These are phyloP conservation scores for Camponotus pennsylvanicus DNA, from an alignment of 1,140 invertebrate species.

Conservation along the genomic window DNA sequence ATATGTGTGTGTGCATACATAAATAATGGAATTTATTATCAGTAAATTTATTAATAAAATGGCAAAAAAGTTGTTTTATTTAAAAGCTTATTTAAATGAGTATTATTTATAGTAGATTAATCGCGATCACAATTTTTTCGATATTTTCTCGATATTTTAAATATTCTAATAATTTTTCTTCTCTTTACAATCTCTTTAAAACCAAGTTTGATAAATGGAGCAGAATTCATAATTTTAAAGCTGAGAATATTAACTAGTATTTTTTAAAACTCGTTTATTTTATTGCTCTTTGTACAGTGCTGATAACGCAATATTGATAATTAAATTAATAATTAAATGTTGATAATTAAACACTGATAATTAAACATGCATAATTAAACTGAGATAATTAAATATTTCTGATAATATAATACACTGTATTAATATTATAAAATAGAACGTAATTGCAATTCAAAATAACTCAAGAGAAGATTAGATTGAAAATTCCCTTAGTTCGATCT, in stretches of 20 bases:
- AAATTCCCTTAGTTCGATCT: too few species aligned
- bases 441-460: slow-evolving; percentile 6
- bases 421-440: background rate
- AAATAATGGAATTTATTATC: too few species aligned
- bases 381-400: background rate
- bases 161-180: too few species aligned
- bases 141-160: too few species aligned
- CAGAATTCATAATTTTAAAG: background rate
- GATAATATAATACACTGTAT: background rate
- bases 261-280: background rate
- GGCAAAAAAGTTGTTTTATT: too few species aligned
- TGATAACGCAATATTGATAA: background rate
- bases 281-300: background rate
- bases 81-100: too few species aligned
- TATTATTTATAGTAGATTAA: too few species aligned
- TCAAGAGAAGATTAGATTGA: background rate
- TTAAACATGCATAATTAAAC: background rate
- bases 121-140: too few species aligned
- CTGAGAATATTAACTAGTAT: background rate
- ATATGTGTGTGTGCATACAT: too few species aligned
- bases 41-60: too few species aligned
- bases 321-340: background rate
- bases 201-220: background rate
- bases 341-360: background rate
- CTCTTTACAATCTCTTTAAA: background rate